Evolutionary conservation across 2,797 vertebrate species (phyloP), one percentile per base, ranked within the genome.

Genomic region (Neosalanx taihuensis): DNA sequence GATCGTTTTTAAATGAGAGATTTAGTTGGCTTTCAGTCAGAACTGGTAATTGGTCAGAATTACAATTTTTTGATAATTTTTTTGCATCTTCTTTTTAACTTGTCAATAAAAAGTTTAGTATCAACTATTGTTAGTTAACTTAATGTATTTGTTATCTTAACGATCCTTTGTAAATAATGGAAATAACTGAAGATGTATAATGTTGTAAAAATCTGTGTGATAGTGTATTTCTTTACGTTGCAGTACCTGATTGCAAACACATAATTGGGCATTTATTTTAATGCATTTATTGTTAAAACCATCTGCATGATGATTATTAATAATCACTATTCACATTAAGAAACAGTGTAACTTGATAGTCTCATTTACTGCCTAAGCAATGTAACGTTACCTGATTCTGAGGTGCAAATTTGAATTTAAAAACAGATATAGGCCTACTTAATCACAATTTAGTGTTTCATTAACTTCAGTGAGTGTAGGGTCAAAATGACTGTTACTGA

Each of bases 181-280:
- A 46, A 78, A 72, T 33, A 71, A 64, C 67, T 79, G 6, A 74
- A 76, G 70, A 61, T 82, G 78, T 80, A 75, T 79, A 59, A 78
- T 76, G 60, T 72, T 77, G 12, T 64, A 67, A 68, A 72, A 30
- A 71, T 9, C 13, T 60, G 70, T 77, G 71, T 85, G 71, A 77
- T 84, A 67, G 71, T 79, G 68, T 83, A 75, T 67, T 70, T 72
- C 67, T 71, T 60, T 53, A 30, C 49, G 49, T 81, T 77, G 74
- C 73, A 80, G 72, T 72, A 72, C 67, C 35, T 79, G 74, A 77
- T 69, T 80, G 72, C 81, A 64, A 79, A 81, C 71, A 62, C 70
- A 76, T 81, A 81, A 71, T 66, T 86, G 90, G 92, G 92, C 91
- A 93, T 93, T 93, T 77, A 72, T 80, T 72, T 72, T 31, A 72